Conservation (phyloP, 2,888 invertebrate genomes). For the Hoplodrina blanda region DNA sequence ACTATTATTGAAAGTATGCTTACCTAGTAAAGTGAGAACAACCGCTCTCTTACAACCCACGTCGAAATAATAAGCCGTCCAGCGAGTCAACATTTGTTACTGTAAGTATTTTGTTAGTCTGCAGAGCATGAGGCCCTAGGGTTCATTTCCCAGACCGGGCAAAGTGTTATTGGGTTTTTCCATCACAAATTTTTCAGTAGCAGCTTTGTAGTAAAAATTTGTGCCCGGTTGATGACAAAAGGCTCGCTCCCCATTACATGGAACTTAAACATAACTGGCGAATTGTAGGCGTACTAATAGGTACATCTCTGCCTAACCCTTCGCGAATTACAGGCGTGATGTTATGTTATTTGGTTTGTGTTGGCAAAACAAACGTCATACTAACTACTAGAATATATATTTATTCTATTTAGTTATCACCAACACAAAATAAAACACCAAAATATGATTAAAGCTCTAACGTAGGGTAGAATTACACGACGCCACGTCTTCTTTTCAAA, state of each 20-base stretch:
- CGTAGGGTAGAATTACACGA: slow-evolving; percentile 47
- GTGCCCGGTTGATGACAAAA: too few relatives aligned
- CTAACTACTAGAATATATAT: background rate
- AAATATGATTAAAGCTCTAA: slow-evolving; percentile 22
- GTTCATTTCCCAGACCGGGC: too few relatives aligned
- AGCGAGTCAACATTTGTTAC: background rate
- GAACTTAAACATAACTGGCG: too few relatives aligned
- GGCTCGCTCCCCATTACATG: too few relatives aligned
- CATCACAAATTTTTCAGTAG: too few relatives aligned
- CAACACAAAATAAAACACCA: slow-evolving; percentile 20
- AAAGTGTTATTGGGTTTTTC: too few relatives aligned
- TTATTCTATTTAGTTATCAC: background rate
- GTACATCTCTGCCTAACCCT: too few relatives aligned
- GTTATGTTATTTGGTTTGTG: background rate
- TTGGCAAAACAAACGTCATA: background rate
- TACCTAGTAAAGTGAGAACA: background rate
- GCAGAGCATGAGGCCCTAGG: too few relatives aligned
- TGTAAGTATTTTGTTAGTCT: background rate
- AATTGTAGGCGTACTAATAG: too few relatives aligned
- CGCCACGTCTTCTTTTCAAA: slow-evolving; percentile 32
- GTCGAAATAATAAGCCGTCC: slow-evolving; percentile 8
- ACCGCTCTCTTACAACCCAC: background rate
- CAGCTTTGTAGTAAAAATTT: too few relatives aligned
- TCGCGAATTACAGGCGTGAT: too few relatives aligned
- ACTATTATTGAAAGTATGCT: background rate